phyloP scores from a whole-genome alignment of 1,140 invertebrate genomes.

The Saccostrea echinata region DNA sequence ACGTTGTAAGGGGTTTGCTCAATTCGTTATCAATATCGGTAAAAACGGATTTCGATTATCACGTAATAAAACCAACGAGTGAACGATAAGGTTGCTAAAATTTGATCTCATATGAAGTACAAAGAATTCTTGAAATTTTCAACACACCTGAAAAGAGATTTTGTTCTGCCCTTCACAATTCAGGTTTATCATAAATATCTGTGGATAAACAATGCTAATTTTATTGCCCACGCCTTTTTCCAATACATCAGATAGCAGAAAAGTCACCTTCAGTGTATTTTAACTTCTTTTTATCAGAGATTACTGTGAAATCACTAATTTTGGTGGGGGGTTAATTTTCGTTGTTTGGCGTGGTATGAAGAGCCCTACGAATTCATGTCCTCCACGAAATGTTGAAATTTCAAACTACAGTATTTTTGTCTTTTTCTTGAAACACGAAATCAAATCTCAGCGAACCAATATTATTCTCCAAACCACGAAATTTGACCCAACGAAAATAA shows the following conservation, averaged over 20 bases:
- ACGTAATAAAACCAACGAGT: conserved; percentile 22
- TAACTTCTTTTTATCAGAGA: not conserved
- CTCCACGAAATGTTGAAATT: no score
- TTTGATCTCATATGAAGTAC: conserved; percentile 13
- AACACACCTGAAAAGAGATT: conserved; percentile 15
- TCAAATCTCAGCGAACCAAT: no score
- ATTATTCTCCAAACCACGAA: no score
- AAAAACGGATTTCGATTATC: conserved; percentile 37
- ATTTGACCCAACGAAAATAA: no score
- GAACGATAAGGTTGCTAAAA: conserved; percentile 14
- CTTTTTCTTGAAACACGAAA: no score
- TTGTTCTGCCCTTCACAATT: conserved; percentile 9
- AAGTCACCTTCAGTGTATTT: not conserved
- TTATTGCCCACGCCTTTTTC: conserved; percentile 3
- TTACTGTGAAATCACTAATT: no score
- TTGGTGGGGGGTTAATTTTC: no score
- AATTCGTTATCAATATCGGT: conserved; percentile 25
- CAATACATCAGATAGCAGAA: not conserved
- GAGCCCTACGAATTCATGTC: no score
- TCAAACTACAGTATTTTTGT: no score
- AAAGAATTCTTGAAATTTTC: conserved; percentile 27
- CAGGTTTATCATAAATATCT: conserved; percentile 10
- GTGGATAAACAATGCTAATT: conserved; percentile 24
- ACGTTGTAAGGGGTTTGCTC: not conserved
- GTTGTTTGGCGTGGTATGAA: no score